Evolutionary conservation across 1,140 invertebrate genomes (phyloP).

Genomic region (Akabosia matsudoensis): DNA sequence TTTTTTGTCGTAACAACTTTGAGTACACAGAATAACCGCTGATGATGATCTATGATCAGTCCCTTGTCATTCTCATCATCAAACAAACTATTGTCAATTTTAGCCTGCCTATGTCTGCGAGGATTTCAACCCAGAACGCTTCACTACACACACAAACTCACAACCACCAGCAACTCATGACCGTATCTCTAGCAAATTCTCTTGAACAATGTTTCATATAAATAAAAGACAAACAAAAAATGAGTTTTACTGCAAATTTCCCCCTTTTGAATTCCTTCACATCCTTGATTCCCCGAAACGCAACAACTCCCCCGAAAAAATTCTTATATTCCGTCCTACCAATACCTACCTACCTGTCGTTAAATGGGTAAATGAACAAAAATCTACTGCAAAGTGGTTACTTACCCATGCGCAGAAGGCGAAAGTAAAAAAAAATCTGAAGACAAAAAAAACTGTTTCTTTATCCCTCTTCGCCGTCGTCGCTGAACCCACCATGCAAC

Average conservation of each 20-base stretch:
- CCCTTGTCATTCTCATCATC: neutral
- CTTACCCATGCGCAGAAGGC: neutral
- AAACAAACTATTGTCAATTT: too few species aligned
- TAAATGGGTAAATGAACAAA: neutral
- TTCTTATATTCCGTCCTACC: neutral
- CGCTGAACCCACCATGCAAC: neutral
- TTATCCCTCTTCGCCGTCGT: neutral
- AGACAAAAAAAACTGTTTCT: neutral
- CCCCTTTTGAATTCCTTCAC: neutral
- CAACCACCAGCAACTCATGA: too few species aligned
- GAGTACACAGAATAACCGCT: neutral
- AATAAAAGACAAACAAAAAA: neutral
- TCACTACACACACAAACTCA: too few species aligned
- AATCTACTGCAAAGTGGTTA: neutral
- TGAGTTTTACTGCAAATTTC: neutral
- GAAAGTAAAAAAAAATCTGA: neutral
- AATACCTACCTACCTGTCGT: neutral
- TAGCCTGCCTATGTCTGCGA: too few species aligned
- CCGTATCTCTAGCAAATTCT: neutral
- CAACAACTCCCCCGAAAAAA: neutral
- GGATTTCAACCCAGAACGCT: too few species aligned
- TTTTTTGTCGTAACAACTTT: neutral
- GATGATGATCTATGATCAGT: neutral
- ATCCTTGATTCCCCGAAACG: neutral
- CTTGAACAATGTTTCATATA: neutral